These are phyloP conservation scores for Eptesicus fuscus DNA, from an alignment of 2,113 vertebrate genomes.

Conservation along the genomic window DNA sequence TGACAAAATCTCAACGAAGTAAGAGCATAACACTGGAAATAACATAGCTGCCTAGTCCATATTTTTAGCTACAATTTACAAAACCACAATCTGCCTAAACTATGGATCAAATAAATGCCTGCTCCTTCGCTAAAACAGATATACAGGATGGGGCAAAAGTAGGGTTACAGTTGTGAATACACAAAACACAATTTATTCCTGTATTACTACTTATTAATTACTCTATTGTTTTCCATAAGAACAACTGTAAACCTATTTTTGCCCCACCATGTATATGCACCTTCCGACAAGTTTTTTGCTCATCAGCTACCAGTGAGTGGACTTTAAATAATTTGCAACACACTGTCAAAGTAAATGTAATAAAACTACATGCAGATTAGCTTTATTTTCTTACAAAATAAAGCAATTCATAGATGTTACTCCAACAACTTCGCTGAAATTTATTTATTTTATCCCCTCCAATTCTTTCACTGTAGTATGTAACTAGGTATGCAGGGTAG, in stretches of 20 bases:
- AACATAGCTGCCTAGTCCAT: not conserved
- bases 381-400: constrained; percentile 23
- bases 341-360: not conserved
- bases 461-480: not conserved
- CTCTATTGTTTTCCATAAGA: not conserved
- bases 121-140: not conserved
- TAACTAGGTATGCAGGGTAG: not conserved
- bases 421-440: not conserved
- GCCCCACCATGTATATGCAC: not conserved
- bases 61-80: not conserved
- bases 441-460: constrained; percentile 3
- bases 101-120: not conserved
- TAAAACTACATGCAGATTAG: not conserved
- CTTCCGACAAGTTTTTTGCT: not conserved
- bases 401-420: not conserved
- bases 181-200: not conserved
- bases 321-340: not conserved
- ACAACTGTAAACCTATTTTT: not conserved
- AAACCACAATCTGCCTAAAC: not conserved
- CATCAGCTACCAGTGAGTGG: not conserved
- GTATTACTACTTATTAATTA: not conserved
- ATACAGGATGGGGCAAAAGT: not conserved
- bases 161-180: not conserved
- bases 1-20: not conserved
- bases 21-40: not conserved